Evolutionary conservation across 2,888 invertebrate species (phyloP).

Genomic region (Cactoblastis cactorum): DNA sequence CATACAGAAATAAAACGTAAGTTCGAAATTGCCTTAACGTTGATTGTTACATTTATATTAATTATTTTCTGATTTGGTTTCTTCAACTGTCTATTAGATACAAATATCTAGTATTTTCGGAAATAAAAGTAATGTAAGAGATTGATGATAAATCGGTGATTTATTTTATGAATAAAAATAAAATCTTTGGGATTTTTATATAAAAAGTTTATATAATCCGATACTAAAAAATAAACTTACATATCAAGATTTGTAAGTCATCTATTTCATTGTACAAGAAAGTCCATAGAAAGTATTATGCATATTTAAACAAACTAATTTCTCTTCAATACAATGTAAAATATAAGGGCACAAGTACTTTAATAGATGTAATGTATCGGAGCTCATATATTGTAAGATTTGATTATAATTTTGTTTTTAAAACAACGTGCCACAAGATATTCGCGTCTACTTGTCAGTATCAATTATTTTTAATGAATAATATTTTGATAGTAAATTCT

Average conservation of each 20-base stretch:
- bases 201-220: too few relatives aligned
- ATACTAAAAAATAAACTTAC: too few relatives aligned
- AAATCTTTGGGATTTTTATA: too few relatives aligned
- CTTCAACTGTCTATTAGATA: neutral
- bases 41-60: constrained; percentile 10
- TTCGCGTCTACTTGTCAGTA: constrained; percentile 17
- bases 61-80: neutral
- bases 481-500: too few relatives aligned
- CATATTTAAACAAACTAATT: neutral
- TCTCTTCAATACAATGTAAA: constrained; percentile 24
- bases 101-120: neutral
- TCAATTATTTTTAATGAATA: too few relatives aligned
- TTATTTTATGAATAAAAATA: too few relatives aligned
- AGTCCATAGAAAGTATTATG: constrained; percentile 6
- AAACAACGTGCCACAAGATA: constrained; percentile 32
- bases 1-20: constrained; percentile 15
- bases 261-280: neutral
- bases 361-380: constrained; percentile 34
- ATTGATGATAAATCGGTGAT: too few relatives aligned
- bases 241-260: neutral
- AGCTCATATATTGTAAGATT: constrained; percentile 33
- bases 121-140: too few relatives aligned
- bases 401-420: constrained; percentile 27
- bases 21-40: constrained; percentile 33
- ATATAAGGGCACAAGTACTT: constrained; percentile 70